Conservation (phyloP, 2,797 vertebrate genomes). For the Pteropus rufus region DNA sequence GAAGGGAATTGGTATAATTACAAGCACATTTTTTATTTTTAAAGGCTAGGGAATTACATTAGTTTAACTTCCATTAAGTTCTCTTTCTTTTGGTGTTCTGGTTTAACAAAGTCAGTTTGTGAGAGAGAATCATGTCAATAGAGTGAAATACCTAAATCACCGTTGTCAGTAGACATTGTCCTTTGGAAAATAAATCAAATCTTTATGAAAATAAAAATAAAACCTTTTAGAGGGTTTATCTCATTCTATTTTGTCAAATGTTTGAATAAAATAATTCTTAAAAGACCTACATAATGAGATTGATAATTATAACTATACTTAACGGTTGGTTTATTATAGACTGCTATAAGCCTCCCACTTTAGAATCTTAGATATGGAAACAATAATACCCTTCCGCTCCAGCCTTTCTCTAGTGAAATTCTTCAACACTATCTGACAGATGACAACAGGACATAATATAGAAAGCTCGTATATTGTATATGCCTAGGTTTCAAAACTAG, state of each 20-base stretch:
- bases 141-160: neutral
- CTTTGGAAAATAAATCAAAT: slow-evolving; percentile 19
- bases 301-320: neutral
- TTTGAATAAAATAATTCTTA: neutral
- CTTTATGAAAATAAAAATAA: slow-evolving; percentile 28
- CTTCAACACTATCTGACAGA: neutral
- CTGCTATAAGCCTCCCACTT: neutral
- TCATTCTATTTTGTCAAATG: neutral
- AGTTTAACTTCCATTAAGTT: slow-evolving; percentile 28
- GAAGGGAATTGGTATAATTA: slow-evolving; percentile 38
- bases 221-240: neutral
- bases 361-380: neutral
- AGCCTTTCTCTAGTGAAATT: slow-evolving; percentile 2
- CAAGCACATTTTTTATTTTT: slow-evolving; percentile 26
- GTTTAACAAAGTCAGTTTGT: slow-evolving; percentile 5
- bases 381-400: neutral
- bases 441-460: neutral
- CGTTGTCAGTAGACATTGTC: neutral
- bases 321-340: neutral
- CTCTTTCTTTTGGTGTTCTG: neutral
- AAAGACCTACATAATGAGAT: neutral
- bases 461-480: neutral
- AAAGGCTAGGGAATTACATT: slow-evolving; percentile 15
- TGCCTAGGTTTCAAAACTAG: neutral
- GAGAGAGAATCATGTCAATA: neutral